Evolutionary conservation across 2,888 invertebrate genomes (phyloP).

Genomic region (Amphipyra berbera): DNA sequence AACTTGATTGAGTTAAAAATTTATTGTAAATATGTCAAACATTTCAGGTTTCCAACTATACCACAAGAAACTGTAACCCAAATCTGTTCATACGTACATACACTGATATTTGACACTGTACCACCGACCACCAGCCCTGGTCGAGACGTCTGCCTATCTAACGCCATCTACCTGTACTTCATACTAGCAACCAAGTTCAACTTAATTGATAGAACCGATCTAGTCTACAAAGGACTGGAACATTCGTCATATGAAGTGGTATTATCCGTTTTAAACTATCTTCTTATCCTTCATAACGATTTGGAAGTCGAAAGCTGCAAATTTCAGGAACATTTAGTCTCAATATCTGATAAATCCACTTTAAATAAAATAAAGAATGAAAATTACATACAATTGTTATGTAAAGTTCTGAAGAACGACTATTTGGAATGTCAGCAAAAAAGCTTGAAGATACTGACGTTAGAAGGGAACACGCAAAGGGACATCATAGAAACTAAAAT

Average conservation of each 20-base stretch:
- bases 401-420: constrained; percentile 62
- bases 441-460: constrained; percentile 70
- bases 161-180: constrained; percentile 56
- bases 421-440: constrained; percentile 79
- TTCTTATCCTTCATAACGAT: constrained; percentile 58
- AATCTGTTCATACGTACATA: constrained; percentile 58
- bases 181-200: constrained; percentile 32
- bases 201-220: neutral
- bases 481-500: constrained; percentile 62
- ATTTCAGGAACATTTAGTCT: constrained; percentile 67
- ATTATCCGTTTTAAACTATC: constrained; percentile 48
- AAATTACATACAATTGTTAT: constrained; percentile 63
- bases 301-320: constrained; percentile 60
- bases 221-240: constrained; percentile 38
- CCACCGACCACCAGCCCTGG: constrained; percentile 61
- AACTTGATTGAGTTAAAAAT: too few relatives aligned
- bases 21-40: too few relatives aligned
- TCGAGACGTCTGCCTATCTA: constrained; percentile 70
- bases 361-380: constrained; percentile 52
- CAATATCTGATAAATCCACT: constrained; percentile 47
- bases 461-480: constrained; percentile 69
- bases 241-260: constrained; percentile 54
- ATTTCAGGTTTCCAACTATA: constrained; percentile 68
- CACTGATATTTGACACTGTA: constrained; percentile 60
- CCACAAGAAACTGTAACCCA: constrained; percentile 52